phyloP scores from a whole-genome alignment of 1,140 invertebrate species.

The Neotoxoptera formosana region DNA sequence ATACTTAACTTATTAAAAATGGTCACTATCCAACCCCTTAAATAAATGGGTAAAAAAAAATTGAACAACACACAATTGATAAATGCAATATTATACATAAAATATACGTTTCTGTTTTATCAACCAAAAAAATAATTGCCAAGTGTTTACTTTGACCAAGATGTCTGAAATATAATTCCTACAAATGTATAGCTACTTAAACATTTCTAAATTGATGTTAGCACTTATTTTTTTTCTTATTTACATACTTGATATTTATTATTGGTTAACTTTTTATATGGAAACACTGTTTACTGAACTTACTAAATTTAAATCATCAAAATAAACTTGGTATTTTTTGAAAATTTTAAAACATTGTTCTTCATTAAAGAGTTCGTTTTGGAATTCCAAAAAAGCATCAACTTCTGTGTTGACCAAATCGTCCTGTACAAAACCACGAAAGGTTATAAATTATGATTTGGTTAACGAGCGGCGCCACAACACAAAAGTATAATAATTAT shows the following conservation, averaged over 20 bases:
- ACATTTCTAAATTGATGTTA: background rate
- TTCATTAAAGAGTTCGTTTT: constrained; percentile 22
- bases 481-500: constrained; percentile 37
- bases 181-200: background rate
- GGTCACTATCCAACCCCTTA: no score
- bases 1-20: no score
- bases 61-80: background rate
- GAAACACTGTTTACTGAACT: background rate
- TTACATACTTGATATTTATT: background rate
- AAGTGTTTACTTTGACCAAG: background rate
- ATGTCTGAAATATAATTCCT: background rate
- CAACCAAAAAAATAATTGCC: background rate
- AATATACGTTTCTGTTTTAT: background rate
- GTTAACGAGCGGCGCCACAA: constrained; percentile 36
- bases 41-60: background rate
- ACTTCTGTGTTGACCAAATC: constrained; percentile 6
- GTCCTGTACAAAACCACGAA: background rate
- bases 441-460: constrained; percentile 37
- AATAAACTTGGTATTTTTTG: constrained; percentile 41
- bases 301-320: constrained; percentile 57
- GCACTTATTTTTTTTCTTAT: background rate
- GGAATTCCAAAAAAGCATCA: constrained; percentile 46
- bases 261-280: background rate
- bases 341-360: constrained; percentile 42
- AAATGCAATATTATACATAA: background rate